Base-by-base conservation (phyloP, 2,113 vertebrate species). In the Phylloscopus trochilus region DNA sequence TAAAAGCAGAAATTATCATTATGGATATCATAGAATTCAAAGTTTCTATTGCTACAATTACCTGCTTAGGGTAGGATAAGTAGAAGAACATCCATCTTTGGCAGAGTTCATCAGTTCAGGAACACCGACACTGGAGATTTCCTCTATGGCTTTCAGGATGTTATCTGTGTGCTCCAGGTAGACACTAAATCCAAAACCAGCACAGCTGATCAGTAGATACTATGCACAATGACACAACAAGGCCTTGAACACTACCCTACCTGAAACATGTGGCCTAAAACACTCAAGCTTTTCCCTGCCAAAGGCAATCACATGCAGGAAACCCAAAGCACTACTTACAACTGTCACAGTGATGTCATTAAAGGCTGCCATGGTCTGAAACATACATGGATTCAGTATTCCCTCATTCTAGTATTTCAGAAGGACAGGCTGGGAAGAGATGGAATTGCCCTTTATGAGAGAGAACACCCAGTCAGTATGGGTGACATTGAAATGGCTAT, bases 21-120 rank as follows among this genome's bases (percentile, higher is more conserved):
- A 44, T 55, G 20, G 19, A 41, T 66, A 35, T 53, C 10, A 60
- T 2, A 30, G 51, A 64, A 73, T 47, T 51, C 7, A 9, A 94
- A 41, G 27, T 39, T 35, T 78, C 72, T 39, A 17, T 4, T 56
- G 33, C 78, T 84, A 13, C 12, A 41, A 46, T 94, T 98, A 99
- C 99, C 98, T 99, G 97, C 78, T 99, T 37, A 99, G 97, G 4
- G 99, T 99, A 75, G 98, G 99, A 87, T 99, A 99, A 2, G 98
- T 98, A n/a, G 98, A 96, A 18, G 99, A 99, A 92, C 96, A 96
- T 33, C 97, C 98, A 16, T 99, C 98, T 96, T 99, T 99, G 13
- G 98, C 83, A 63, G 98, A 97, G 20, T 94, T 97, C 30, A 99
- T 86, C 49, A 99, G 96, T 87, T 99, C 98, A 23, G 98, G 51